A percentile compares a stretch with the other conserved stretches of the same genome.
phyloP scores from a whole-genome alignment of 37 sponge, comb jelly and placozoan species.

The Bolinopsis microptera region DNA sequence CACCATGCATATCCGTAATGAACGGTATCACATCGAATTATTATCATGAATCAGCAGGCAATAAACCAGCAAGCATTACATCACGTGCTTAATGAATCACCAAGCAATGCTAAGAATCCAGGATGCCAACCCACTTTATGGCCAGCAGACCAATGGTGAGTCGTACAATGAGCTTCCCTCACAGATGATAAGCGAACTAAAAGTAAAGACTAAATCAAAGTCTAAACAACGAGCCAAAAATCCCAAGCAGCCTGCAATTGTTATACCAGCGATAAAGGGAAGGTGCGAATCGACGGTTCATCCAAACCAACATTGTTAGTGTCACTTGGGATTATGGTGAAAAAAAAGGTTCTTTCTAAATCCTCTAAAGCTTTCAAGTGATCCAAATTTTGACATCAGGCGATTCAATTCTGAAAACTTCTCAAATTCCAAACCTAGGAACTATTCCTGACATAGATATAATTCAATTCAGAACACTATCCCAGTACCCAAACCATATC shows the following conservation, averaged over 20 bases:
- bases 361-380: not conserved
- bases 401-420: conserved; percentile 30
- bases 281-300: not conserved
- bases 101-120: too few relatives aligned
- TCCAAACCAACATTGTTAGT: conserved; percentile 24
- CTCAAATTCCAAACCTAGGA: not conserved
- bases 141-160: too few relatives aligned
- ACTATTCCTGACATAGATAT: not conserved
- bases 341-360: not conserved
- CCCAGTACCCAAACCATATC: not conserved
- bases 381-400: not conserved
- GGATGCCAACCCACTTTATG: too few relatives aligned
- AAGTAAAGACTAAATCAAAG: not conserved
- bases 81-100: too few relatives aligned
- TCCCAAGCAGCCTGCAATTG: not conserved
- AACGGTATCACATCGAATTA: too few relatives aligned
- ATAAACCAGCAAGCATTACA: too few relatives aligned
- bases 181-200: not conserved
- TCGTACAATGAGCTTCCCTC: too few relatives aligned
- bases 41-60: too few relatives aligned
- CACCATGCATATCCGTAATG: too few relatives aligned
- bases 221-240: not conserved
- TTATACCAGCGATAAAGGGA: not conserved
- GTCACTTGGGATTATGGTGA: not conserved
- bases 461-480: not conserved